Evolutionary conservation across 2,113 vertebrate genomes (phyloP), one percentile per base, ranked within the genome.

Genomic region (Pedionomus torquatus): DNA sequence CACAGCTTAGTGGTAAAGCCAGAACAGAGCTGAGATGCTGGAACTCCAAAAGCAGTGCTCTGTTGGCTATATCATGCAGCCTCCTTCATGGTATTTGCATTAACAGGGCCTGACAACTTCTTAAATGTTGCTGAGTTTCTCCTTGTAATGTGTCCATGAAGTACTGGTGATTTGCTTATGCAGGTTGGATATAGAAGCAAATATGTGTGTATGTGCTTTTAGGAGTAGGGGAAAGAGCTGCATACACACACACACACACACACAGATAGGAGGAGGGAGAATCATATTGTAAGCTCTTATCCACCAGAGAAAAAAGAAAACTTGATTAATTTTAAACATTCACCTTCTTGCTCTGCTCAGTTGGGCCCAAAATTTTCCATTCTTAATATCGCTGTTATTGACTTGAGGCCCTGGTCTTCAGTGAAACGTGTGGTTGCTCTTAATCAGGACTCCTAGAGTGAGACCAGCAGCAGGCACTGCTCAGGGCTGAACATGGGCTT

Each of bases 401-500:
- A 58, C 46, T 43, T 65, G 58, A 87, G 46, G 60, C 24, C 20
- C 41, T 9, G 30, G 21, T 89, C n/a, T 70, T 49, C 60, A 63
- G 37, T 4, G n/a, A 46, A 83, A 66, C 1, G 1, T 21, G 30
- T 63, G 17, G 68, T 13, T 89, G 8, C 39, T 79, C 74, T 78
- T 35, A 18, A 46, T 63, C 77, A 58, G 39, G 23, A 11, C 17
- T 58, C 33, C 31, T 46, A 58, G 26, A 66, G 46, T 0, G 5
- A 85, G 84, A n/a, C 23, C n/a, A 30, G 7, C 74, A 90, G 78
- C 51, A 75, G 43, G 65, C 37, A 28, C 26, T 3, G 4, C 55
- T 75, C 3, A 0, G 3, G 23, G 20, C 1, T 55, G 74, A 79
- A 24, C 17, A 30, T 0, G 7, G 26, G 33, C 33, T 69, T 3